Base-by-base conservation (phyloP, 35 echinoderm and acorn worm species). In the Holothuria glaberrima region DNA sequence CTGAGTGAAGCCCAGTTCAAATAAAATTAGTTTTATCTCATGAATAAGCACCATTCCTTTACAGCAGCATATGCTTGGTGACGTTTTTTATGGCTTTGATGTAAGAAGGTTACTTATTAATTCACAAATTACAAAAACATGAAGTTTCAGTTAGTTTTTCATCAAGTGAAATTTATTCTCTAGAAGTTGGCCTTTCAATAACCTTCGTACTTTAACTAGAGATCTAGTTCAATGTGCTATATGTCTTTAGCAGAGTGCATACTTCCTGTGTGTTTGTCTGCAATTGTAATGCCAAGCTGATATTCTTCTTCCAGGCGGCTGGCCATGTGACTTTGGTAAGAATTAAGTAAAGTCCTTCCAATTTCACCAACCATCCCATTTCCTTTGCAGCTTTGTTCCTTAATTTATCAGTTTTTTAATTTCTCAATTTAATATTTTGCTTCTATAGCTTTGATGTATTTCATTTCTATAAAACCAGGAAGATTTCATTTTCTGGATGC, bases 301-400 rank as follows among this genome's bases (percentile, higher is more conserved):
- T 78, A 78, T 48, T 78, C 58, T 84, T 84, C 59, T 84, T 64
- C 80, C 80, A 84, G 80, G 80, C 59, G 80, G 80, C 80, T 84
- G 57, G 13, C 80, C 80, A 17, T 84, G 80, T 84, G 80, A 84
- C 59, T 84, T 84, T 84, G 80, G 80, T 84, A 84, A 84, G 80
- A 31, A 48, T 59, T 38, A 21, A 29, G 22, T 78, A 38, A 22
- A 78, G 21, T 78, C 27, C 10, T 78, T 35, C 50, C 74, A 30
- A 45, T 48, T 24, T 78, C 36, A 78, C 74, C 66, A 54, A n/a
- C 50, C 66, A 69, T 33, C 74, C 74, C 35, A 48, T 21, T 78
- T 38, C 74, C 74, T 78, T 50, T 78, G 74, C 36, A 78, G 74
- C 74, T 26, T 78, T 52, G 22, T 54, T 54, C 50, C 16, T 17